Evolutionary conservation across 2,113 vertebrate genomes (phyloP), one percentile per base, ranked within the genome.

Genomic region (Lucifuga dentata): DNA sequence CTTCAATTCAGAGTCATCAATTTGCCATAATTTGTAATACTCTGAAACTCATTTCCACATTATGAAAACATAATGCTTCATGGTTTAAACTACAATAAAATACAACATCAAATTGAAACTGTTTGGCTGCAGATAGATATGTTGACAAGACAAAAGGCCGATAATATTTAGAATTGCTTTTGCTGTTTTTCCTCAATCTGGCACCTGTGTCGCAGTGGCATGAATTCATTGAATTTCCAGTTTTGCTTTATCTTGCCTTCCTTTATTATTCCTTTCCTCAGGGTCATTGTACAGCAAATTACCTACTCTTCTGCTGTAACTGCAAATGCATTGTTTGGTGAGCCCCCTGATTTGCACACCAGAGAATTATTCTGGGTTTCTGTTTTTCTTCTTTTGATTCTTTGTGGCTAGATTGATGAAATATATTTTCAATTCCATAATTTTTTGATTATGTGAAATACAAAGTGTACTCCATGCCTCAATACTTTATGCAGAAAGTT

Each of bases 281-380:
- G 35, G 50, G 38, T 38, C 23, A 19, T 60, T 46, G 23, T 40
- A 41, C 49, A 41, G 15, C 38, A 50, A 62, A 55, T 68, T 11
- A 36, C 24, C 67, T 55, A 60, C 60, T 69, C 16, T 49, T 59
- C 46, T 58, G 44, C 44, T 46, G 38, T 70, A 58, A 60, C 32
- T 65, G 48, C 58, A 56, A 69, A 58, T 33, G 12, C 21, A 17
- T 35, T 59, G 16, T 40, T 51, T 26, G 19, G 10, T 39, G 46
- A 76, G 38, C 45, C 60, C 45, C 21, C 62, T 20, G 29, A 46
- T 32, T 43, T 21, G 12, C 16, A 44, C 20, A 29, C 49, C 5
- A 55, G 23, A 53, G 29, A 19, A 32, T 20, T 5, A 24, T 26
- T n/a, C 15, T 23, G 10, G 13, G 7, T 16, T 55, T 46, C 48